Evolutionary conservation across 2,113 vertebrate species (phyloP).

Genomic region (Cephalopholis sonnerati): DNA sequence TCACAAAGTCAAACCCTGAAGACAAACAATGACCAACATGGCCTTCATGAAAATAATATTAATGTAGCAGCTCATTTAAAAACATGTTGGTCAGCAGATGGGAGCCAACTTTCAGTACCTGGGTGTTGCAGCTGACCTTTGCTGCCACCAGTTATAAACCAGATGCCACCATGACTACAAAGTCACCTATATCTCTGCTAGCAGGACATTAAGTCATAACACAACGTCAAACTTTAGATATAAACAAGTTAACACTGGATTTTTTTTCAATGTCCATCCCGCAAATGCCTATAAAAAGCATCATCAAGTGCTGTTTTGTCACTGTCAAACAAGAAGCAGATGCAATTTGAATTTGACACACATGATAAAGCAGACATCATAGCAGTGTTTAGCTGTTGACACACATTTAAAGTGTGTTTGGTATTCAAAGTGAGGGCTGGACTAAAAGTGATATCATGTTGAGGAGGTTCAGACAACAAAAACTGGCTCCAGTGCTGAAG

Average conservation of each 20-base stretch:
- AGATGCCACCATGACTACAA: neutral
- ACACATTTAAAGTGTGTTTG: conserved; percentile 45
- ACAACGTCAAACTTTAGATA: neutral
- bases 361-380: neutral
- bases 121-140: neutral
- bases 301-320: neutral
- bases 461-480: conserved; percentile 23
- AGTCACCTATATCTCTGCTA: neutral
- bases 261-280: neutral
- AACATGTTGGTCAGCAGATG: neutral
- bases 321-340: neutral
- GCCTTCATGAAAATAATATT: neutral
- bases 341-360: conserved; percentile 18
- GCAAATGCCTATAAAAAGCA: neutral
- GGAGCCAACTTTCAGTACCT: neutral
- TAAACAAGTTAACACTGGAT: neutral
- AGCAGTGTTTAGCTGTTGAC: neutral
- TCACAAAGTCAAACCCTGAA: neutral
- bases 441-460: conserved; percentile 6
- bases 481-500: neutral
- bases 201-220: neutral
- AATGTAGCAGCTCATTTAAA: neutral
- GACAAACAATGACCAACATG: neutral
- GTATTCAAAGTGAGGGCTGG: conserved; percentile 69
- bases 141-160: neutral